Conservation (phyloP, 2,113 vertebrate species). For the Gorilla gorilla region DNA sequence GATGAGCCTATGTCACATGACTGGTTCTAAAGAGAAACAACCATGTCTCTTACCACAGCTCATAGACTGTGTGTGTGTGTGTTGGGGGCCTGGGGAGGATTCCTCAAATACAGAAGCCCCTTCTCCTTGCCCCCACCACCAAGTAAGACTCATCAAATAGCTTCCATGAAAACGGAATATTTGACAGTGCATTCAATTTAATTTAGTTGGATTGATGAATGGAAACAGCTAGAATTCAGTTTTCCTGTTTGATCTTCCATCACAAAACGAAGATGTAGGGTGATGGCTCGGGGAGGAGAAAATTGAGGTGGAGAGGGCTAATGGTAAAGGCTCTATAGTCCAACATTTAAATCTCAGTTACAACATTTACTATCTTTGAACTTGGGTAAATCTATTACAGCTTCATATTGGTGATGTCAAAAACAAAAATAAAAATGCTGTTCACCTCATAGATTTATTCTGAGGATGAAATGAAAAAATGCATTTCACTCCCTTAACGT, state of each 20-base stretch:
- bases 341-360: neutral
- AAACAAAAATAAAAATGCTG: neutral
- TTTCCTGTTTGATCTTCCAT: neutral
- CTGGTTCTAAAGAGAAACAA: neutral
- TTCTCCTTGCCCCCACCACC: neutral
- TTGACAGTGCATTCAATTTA: neutral
- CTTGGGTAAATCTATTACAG: neutral
- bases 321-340: neutral
- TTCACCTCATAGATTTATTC: neutral
- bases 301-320: neutral
- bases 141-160: neutral
- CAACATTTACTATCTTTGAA: neutral
- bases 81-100: fast-evolving
- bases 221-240: neutral
- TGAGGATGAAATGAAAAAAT: neutral
- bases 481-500: neutral
- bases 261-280: neutral
- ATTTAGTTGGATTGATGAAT: neutral
- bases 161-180: neutral
- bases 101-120: neutral
- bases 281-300: fast-evolving
- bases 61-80: neutral
- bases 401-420: neutral
- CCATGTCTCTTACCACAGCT: neutral
- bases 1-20: neutral